Percentiles rank a stretch among this genome's conserved stretches.
Conservation (phyloP, 2,888 invertebrate species). For the Heteromurus nitidus region DNA sequence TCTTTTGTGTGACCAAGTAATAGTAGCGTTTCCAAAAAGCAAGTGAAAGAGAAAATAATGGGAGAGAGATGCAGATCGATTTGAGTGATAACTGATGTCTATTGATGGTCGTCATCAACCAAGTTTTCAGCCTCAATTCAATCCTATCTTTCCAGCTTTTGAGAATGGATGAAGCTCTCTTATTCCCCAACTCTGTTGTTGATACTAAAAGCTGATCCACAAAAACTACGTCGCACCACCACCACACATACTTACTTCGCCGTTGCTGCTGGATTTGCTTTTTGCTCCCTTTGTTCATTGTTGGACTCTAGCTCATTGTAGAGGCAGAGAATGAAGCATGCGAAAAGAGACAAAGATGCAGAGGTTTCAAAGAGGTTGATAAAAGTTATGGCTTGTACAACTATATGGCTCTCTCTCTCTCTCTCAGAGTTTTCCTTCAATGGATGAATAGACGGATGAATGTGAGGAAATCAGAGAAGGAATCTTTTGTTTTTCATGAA, state of each 20-base stretch:
- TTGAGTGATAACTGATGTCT: slow-evolving; percentile 65
- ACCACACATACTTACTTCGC: not conserved
- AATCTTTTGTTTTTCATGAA: slow-evolving; percentile 57
- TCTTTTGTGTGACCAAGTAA: slow-evolving; percentile 57
- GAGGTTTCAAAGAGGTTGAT: slow-evolving; percentile 64
- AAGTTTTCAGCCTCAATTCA: slow-evolving; percentile 64
- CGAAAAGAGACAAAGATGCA: slow-evolving; percentile 53
- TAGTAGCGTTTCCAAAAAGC: slow-evolving; percentile 59
- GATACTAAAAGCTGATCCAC: slow-evolving; percentile 39
- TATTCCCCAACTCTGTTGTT: slow-evolving; percentile 14
- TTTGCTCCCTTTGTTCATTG: slow-evolving; percentile 63
- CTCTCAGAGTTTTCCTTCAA: slow-evolving; percentile 41
- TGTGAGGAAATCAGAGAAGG: slow-evolving; percentile 62
- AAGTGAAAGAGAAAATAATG: slow-evolving; percentile 64
- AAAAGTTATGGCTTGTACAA: slow-evolving; percentile 64
- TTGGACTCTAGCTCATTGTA: slow-evolving; percentile 60
- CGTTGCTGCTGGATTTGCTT: slow-evolving; percentile 52
- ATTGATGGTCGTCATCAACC: slow-evolving; percentile 66
- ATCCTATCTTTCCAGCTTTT: slow-evolving; percentile 65
- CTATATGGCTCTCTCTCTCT: slow-evolving; percentile 32
- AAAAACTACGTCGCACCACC: slow-evolving; percentile 16
- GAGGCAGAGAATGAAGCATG: slow-evolving; percentile 28
- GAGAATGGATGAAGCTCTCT: slow-evolving; percentile 53
- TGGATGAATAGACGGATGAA: slow-evolving; percentile 59
- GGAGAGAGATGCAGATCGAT: slow-evolving; percentile 63